Conservation (phyloP, 1,140 invertebrate species). For the Ceratina japonica region DNA sequence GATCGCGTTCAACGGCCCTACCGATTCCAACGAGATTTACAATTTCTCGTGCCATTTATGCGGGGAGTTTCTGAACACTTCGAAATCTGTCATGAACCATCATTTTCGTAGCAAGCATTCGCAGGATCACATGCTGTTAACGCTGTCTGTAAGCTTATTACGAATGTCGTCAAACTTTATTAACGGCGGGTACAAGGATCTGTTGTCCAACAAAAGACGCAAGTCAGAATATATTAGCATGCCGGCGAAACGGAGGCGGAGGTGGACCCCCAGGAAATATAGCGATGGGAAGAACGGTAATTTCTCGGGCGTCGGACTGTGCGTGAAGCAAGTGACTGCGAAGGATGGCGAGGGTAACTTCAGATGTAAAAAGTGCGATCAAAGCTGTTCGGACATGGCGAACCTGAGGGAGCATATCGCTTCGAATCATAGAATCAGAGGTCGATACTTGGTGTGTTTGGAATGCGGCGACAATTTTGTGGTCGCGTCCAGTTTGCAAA, state of each 20-base stretch:
- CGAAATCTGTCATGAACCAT: constrained; percentile 59
- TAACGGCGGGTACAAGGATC: constrained; percentile 62
- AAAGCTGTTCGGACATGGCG: constrained; percentile 71
- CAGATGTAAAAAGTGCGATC: constrained; percentile 80
- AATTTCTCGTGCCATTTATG: constrained; percentile 75
- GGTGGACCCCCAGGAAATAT: constrained; percentile 67
- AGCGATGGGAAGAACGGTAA: constrained; percentile 39
- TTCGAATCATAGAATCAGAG: constrained; percentile 80
- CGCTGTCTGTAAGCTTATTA: constrained; percentile 53
- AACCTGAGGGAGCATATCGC: constrained; percentile 80
- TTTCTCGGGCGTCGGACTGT: constrained; percentile 62
- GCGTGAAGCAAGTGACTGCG: constrained; percentile 66
- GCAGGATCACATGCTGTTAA: constrained; percentile 63
- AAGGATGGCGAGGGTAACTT: constrained; percentile 75
- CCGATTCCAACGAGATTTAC: constrained; percentile 34
- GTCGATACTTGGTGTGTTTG: constrained; percentile 82
- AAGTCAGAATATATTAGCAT: constrained; percentile 51
- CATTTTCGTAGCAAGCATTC: constrained; percentile 70
- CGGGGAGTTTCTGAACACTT: constrained; percentile 70
- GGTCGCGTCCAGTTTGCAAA: constrained; percentile 83
- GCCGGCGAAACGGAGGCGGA: constrained; percentile 61
- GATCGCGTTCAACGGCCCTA: constrained; percentile 68
- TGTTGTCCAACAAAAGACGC: constrained; percentile 59
- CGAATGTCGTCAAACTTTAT: constrained; percentile 65
- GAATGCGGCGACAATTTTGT: constrained; percentile 86